Evolutionary conservation across 2,797 vertebrate genomes (phyloP), one percentile per base, ranked within the genome.

Genomic region (Acipenser ruthenus): DNA sequence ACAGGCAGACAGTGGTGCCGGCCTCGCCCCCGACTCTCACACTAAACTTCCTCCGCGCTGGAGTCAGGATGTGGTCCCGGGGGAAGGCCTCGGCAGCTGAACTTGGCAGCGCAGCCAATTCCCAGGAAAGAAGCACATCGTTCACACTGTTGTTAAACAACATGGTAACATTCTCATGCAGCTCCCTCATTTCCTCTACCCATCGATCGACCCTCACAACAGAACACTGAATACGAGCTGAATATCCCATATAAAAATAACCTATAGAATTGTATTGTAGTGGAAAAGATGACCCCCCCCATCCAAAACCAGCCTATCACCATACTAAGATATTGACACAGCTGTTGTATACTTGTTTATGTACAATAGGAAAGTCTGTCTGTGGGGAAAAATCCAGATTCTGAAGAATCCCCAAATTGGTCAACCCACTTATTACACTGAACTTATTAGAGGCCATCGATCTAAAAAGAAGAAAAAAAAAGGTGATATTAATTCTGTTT

Each of bases 71-170:
- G 70, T 76, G 72, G 79, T 92, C 93, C 89, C 93, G 5, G 0
- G 82, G 90, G 95, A 90, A 67, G 69, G 79, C 82, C 69, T 76
- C 85, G 87, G 92, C 91, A 94, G 97, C 90, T 91, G 73, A 67
- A 79, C 90, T 94, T 97, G 95, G 95, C 95, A 87, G 67, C 77
- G 70, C 79, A 77, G 77, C 78, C 79, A 84, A 93, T 98, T 98
- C 94, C 93, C 94, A 94, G 90, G 92, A 91, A 97, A 92, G 87
- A 85, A 89, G 87, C 9, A 6, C 83, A 87, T 82, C 82, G 88
- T 91, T 93, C 84, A 85, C 82, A 83, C 83, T 23, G 47, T 78
- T 70, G 12, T 83, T 79, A 75, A 90, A 82, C 77, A 82, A 87
- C 86, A 89, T 71, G 83, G 83, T 65, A 74, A 81, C 66, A 72